Evolutionary conservation across 2,797 vertebrate genomes (phyloP), one percentile per base, ranked within the genome.

Genomic region (Sphenopsis melanotis): DNA sequence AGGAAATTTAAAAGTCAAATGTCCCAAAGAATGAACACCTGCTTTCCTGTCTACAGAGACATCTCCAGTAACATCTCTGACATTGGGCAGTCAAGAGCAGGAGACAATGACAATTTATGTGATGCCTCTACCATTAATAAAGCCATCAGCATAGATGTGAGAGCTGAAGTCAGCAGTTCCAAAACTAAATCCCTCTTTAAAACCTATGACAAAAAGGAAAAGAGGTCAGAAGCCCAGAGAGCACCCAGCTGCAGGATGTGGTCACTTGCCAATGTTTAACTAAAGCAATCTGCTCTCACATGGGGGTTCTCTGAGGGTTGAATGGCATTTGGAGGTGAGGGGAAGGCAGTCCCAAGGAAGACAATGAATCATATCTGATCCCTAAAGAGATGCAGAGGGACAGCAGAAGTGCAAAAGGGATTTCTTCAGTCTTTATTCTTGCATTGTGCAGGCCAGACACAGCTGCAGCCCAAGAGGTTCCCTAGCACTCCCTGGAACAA

Each of bases 1-100:
- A 69, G 37, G 82, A 94, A 95, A 95, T 87, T 69, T 89, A 52
- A 80, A 95, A 95, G 59, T 63, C 85, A 95, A 92, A 91, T 80
- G 52, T 9, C 22, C 49, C 26, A 56, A 72, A 93, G 83, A 89
- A 86, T 66, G 64, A 90, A 46, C 83, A 83, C 20, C 68, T 87
- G 50, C 53, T 80, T 44, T 77, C 47, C 72, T 46, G n/a, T 32
- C 60, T 68, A 44, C 55, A n/a, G 72, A 80, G 52, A 75, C n/a
- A 63, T 22, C 26, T 24, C 44, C 42, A 29, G 69, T 80, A 49
- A 75, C 47, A 70, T 30, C 24, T 32, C 37, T 85, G 66, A 92
- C 75, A 76, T 15, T 52, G 78, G 72, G 61, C 39, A 79, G 56
- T 53, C 72, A 92, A 56, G 24, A 94, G 30, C 60, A 81, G 57